Evolutionary conservation across 2,888 invertebrate genomes (phyloP).

Genomic region (Drosophila cognata): DNA sequence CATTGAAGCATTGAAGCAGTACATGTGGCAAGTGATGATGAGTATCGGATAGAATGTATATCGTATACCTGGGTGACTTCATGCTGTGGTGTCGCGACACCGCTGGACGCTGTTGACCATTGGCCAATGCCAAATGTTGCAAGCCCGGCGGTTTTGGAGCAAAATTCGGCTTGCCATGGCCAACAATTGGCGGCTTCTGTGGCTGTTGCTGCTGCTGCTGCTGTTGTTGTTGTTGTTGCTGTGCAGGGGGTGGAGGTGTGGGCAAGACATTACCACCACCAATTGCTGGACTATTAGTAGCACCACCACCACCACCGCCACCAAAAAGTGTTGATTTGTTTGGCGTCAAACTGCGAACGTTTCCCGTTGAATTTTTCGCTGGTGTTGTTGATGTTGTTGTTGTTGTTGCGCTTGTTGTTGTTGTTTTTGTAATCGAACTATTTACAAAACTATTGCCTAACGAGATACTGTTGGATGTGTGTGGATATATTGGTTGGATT

Average conservation of each 20-base stretch:
- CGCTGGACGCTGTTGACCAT: constrained; percentile 84
- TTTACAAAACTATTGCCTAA: constrained; percentile 85
- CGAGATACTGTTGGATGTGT: constrained; percentile 81
- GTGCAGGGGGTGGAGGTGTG: constrained; percentile 35
- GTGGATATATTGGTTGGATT: constrained; percentile 33
- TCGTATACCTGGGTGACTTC: constrained; percentile 89
- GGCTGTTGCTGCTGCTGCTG: constrained; percentile 15
- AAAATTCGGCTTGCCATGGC: constrained; percentile 92
- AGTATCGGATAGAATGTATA: constrained; percentile 21
- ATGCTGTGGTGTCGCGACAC: constrained; percentile 93
- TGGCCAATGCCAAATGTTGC: constrained; percentile 83
- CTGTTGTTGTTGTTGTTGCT: constrained; percentile 37
- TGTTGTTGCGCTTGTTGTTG: constrained; percentile 56
- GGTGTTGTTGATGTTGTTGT: constrained; percentile 26
- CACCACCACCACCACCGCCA: constrained; percentile 41
- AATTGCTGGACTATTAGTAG: constrained; percentile 7
- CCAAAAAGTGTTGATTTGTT: constrained; percentile 84
- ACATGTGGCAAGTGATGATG: constrained; percentile 9
- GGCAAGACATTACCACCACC: constrained; percentile 50
- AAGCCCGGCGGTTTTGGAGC: constrained; percentile 93
- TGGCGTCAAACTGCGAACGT: constrained; percentile 79
- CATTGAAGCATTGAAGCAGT: constrained; percentile 32
- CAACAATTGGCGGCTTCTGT: constrained; percentile 78
- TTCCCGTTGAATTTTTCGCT: constrained; percentile 59
- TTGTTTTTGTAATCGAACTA: constrained; percentile 81